phyloP scores from a whole-genome alignment of 2,113 vertebrate genomes.

The Leuciscus idus region DNA sequence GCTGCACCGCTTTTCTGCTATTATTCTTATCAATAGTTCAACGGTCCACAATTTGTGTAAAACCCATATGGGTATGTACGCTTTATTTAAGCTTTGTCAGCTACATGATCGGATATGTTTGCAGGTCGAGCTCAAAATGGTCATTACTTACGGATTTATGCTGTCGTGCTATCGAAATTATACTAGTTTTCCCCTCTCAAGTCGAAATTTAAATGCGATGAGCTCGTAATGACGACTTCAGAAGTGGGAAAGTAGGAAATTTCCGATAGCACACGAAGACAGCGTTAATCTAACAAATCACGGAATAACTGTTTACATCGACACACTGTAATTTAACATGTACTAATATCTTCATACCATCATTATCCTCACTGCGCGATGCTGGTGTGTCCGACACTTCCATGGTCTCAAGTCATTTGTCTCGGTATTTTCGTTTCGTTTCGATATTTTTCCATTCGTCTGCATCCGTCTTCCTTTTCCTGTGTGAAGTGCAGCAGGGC shows the following conservation, averaged over 20 bases:
- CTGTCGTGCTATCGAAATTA: no score
- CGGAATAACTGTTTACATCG: neutral
- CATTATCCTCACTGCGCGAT: slow-evolving; percentile 58
- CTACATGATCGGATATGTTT: neutral
- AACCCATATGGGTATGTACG: neutral
- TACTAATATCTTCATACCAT: slow-evolving; percentile 49
- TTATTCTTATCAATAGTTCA: neutral
- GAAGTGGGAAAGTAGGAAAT: no score
- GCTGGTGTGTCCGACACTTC: slow-evolving; percentile 62
- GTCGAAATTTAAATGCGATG: no score
- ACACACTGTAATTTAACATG: neutral
- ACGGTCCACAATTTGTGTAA: no score
- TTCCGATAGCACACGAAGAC: no score
- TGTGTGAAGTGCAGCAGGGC: neutral
- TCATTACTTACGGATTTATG: neutral
- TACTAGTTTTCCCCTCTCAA: no score
- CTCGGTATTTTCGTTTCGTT: slow-evolving; percentile 22
- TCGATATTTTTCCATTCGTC: slow-evolving; percentile 1
- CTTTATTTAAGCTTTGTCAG: neutral
- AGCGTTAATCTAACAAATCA: no score
- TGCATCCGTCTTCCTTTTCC: slow-evolving; percentile 6
- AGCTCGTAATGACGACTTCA: no score
- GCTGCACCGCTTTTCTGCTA: neutral
- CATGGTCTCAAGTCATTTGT: slow-evolving; percentile 45
- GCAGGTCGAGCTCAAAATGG: neutral